phyloP scores from a whole-genome alignment of 2,113 vertebrate genomes.

The Labrus mixtus region DNA sequence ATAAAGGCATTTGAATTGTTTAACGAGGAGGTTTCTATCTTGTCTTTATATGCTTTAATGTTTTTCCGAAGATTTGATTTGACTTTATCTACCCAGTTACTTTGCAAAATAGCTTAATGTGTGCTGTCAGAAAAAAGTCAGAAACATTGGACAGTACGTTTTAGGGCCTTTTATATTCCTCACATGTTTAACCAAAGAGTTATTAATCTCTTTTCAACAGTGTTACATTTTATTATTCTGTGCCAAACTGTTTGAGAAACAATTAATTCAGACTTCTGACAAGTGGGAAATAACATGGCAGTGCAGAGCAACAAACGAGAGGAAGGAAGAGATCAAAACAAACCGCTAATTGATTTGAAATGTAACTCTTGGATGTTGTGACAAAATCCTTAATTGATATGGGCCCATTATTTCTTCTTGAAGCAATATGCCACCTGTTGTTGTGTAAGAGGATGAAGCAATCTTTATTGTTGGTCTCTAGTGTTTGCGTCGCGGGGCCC shows the following conservation, averaged over 20 bases:
- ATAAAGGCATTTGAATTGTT: no score
- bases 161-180: background rate
- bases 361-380: constrained; percentile 55
- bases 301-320: background rate
- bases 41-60: no score
- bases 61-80: no score
- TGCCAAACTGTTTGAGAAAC: background rate
- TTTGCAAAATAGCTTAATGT: background rate
- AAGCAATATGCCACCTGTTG: constrained; percentile 64
- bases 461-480: constrained; percentile 43
- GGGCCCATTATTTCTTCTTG: constrained; percentile 34
- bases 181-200: background rate
- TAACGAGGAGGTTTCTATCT: no score
- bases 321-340: constrained; percentile 38
- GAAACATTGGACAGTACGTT: background rate
- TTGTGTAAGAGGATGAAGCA: constrained; percentile 48
- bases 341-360: constrained; percentile 42
- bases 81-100: background rate
- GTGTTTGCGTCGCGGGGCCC: background rate
- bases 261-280: background rate
- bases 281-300: background rate
- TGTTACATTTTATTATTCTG: background rate
- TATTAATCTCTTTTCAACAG: background rate
- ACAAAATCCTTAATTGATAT: constrained; percentile 48
- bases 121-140: no score